phyloP scores from a whole-genome alignment of 37 sponge, comb jelly and placozoan species.

The Hexactinellida sp. region DNA sequence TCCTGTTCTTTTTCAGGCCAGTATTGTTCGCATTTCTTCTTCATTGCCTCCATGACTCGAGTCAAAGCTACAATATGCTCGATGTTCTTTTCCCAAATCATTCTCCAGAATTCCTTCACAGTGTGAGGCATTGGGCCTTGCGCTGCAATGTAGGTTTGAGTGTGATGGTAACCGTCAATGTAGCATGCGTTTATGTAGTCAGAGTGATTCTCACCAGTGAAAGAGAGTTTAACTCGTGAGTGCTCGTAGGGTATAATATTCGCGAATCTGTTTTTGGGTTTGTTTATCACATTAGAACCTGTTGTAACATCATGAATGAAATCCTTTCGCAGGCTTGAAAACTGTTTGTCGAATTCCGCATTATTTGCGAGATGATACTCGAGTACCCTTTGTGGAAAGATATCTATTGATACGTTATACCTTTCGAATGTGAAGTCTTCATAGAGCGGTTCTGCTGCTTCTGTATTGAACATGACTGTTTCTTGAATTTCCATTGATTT shows the following conservation, averaged over 20 bases:
- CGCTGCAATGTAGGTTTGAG: background rate
- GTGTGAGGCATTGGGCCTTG: constrained; percentile 8
- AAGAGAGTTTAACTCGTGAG: background rate
- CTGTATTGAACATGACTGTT: background rate
- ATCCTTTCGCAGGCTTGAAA: background rate
- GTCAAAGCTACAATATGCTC: background rate
- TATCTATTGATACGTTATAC: background rate
- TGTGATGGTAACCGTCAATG: background rate
- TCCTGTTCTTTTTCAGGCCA: background rate
- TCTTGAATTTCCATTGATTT: background rate
- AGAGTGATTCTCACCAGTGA: background rate
- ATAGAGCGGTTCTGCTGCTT: background rate
- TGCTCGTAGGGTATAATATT: constrained; percentile 1
- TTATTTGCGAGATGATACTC: constrained; percentile 14
- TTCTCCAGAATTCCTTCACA: background rate
- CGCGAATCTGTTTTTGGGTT: background rate
- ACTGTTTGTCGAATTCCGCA: constrained; percentile 10
- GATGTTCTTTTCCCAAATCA: constrained; percentile 10
- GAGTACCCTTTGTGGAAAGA: background rate
- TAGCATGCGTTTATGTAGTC: constrained; percentile 7
- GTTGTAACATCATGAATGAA: constrained; percentile 13
- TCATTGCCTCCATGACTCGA: background rate
- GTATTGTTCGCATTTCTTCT: constrained; percentile 1
- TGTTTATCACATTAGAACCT: background rate
- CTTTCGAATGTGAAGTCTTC: background rate